These are phyloP conservation scores for Plecturocebus donacophilus DNA, from an alignment of 2,113 vertebrate species.

Conservation along the genomic window DNA sequence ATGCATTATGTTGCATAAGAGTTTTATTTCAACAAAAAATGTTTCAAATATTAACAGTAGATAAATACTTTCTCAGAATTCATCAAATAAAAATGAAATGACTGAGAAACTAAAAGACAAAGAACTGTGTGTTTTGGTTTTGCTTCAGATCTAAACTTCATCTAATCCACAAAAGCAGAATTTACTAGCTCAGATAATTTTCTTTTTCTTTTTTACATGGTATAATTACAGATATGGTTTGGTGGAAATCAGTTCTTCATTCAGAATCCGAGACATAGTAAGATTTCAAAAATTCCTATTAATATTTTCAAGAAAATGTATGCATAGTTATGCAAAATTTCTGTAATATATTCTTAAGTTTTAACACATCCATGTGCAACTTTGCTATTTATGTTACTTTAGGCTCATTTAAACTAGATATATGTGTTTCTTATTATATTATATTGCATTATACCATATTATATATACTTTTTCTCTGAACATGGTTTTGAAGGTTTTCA, in stretches of 20 bases:
- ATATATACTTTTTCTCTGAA: background rate
- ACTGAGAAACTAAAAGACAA: background rate
- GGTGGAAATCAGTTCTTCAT: background rate
- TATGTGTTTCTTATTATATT: background rate
- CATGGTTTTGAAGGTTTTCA: background rate
- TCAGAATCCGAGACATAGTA: background rate
- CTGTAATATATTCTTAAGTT: background rate
- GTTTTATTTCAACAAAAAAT: background rate
- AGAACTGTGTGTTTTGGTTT: background rate
- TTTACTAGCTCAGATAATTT: background rate
- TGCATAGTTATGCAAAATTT: background rate
- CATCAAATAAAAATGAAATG: constrained; percentile 27
- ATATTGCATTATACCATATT: background rate
- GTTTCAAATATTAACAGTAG: background rate
- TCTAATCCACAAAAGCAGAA: background rate
- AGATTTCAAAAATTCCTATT: background rate
- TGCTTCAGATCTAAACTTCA: background rate
- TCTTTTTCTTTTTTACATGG: background rate
- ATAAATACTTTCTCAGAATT: constrained; percentile 39
- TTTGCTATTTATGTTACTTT: background rate
- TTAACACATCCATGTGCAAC: background rate
- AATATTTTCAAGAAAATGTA: constrained; percentile 3
- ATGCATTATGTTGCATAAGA: background rate
- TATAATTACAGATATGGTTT: background rate
- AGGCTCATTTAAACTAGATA: background rate